These are phyloP conservation scores for Ecdyonurus torrentis DNA, from an alignment of 2,888 invertebrate genomes.

Conservation along the genomic window DNA sequence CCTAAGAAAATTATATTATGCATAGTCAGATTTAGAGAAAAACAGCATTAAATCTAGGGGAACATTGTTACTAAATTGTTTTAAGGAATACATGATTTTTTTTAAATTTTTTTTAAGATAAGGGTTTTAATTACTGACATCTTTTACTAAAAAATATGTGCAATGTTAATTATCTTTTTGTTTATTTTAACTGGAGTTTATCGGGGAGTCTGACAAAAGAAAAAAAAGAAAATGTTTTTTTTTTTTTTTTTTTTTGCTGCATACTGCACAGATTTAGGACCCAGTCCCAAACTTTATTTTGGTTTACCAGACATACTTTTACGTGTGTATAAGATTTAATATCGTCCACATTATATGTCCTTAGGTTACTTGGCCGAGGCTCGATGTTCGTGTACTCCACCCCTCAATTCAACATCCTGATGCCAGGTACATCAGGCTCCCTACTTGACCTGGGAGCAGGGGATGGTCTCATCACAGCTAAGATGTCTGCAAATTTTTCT, in stretches of 20 bases:
- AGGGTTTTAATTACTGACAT: too few species aligned
- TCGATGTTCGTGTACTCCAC: slow-evolving; percentile 94
- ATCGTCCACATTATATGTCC: not conserved
- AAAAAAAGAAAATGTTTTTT: not conserved
- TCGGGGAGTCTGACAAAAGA: too few species aligned
- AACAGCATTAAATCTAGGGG: too few species aligned
- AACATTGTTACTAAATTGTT: too few species aligned
- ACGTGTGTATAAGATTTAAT: not conserved
- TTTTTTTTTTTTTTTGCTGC: not conserved
- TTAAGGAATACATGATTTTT: too few species aligned
- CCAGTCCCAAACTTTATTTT: not conserved
- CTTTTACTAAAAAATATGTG: too few species aligned
- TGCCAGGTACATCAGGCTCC: slow-evolving; percentile 30
- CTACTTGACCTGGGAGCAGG: slow-evolving; percentile 86
- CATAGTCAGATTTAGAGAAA: too few species aligned
- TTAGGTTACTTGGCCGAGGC: slow-evolving; percentile 74
- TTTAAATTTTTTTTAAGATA: too few species aligned
- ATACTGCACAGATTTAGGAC: not conserved
- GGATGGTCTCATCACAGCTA: slow-evolving; percentile 81
- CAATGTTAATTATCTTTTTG: too few species aligned
- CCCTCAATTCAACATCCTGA: slow-evolving; percentile 53
- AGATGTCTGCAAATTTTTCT: slow-evolving; percentile 55
- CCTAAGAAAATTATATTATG: too few species aligned
- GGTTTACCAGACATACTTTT: too few species aligned
- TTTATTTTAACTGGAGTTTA: too few species aligned